Base-by-base conservation (phyloP, 1,140 invertebrate genomes). In the Choristoneura fumiferana region DNA sequence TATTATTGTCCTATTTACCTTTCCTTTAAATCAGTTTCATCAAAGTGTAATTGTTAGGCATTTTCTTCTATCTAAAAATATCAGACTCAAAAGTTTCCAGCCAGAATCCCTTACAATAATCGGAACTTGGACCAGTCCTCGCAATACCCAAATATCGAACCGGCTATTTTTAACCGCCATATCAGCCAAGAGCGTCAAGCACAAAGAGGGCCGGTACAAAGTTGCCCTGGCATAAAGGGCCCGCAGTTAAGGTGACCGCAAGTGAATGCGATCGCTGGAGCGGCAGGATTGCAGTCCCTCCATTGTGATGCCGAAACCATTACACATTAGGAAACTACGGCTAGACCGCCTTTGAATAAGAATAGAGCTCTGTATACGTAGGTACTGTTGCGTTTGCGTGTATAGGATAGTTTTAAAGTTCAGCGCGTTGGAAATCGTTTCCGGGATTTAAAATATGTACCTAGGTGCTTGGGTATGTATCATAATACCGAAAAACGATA, bases 161-260 rank as follows among this genome's bases (percentile, higher is more conserved):
- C 57, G 62, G 59, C 57, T 58, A 62, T 58, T 49, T 49, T 49
- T 49, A 49, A 49, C 9, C 35, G 8, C 43, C 18, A 18, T 33
- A 49, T 49, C 43, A 45, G 17, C 40, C 15, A 29, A 6, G 22
- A 29, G n/a, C n/a, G 54, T 60, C 49, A 9, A 45, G 58, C 58
- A 78, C 65, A 76, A 75, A 71, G 68, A 64, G 63, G 37, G 18
- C 43, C 40, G 52, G 63, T 60, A 69, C 63, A 67, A 71, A 76
- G 67, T 75, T 71, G 62, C 60, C 66, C 61, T 60, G 65, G 69
- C 67, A 78, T 77, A 80, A 75, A 79, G 76, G 70, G 69, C 75
- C 75, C 77, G 71, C 75, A 80, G 69, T 69, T 71, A 68, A 72
- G 76, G 75, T 78, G 77, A 78, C 73, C 77, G 74, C 69, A 67